Evolutionary conservation across 2,888 invertebrate species (phyloP).

Genomic region (Lucinisca nassula): DNA sequence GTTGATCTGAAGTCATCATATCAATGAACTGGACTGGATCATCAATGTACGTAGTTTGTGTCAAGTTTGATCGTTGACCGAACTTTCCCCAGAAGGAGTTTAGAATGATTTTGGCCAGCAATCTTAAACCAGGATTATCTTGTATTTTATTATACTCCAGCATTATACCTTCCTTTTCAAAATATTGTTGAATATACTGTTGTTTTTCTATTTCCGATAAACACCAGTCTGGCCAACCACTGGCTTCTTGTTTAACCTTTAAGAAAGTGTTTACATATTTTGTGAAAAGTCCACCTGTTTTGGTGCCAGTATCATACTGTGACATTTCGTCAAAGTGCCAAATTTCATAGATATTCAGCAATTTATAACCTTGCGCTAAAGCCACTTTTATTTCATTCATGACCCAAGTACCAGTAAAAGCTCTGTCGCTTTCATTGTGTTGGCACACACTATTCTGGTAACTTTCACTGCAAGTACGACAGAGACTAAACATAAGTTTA

Average conservation of each 20-base stretch:
- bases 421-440: constrained; percentile 75
- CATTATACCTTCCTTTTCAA: constrained; percentile 54
- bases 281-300: constrained; percentile 77
- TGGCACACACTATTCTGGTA: constrained; percentile 16
- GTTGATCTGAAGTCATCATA: constrained; percentile 48
- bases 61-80: constrained; percentile 51
- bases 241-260: constrained; percentile 74
- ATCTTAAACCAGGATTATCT: constrained; percentile 52
- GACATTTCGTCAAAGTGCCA: constrained; percentile 80
- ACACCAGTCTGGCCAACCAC: constrained; percentile 73
- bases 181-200: constrained; percentile 66
- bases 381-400: constrained; percentile 84
- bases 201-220: constrained; percentile 58
- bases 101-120: constrained; percentile 49
- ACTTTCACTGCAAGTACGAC: constrained; percentile 70
- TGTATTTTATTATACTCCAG: constrained; percentile 42
- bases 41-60: constrained; percentile 34
- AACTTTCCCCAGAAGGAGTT: constrained; percentile 65
- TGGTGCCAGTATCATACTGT: constrained; percentile 37
- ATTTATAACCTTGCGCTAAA: constrained; percentile 78
- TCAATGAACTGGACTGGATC: constrained; percentile 42
- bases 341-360: constrained; percentile 82
- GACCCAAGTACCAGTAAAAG: constrained; percentile 83
- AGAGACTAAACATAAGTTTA: constrained; percentile 84
- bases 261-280: constrained; percentile 78